Percentiles rank a stretch among this genome's conserved stretches.
phyloP scores from a whole-genome alignment of 2,797 vertebrate species.

The Masticophis lateralis region DNA sequence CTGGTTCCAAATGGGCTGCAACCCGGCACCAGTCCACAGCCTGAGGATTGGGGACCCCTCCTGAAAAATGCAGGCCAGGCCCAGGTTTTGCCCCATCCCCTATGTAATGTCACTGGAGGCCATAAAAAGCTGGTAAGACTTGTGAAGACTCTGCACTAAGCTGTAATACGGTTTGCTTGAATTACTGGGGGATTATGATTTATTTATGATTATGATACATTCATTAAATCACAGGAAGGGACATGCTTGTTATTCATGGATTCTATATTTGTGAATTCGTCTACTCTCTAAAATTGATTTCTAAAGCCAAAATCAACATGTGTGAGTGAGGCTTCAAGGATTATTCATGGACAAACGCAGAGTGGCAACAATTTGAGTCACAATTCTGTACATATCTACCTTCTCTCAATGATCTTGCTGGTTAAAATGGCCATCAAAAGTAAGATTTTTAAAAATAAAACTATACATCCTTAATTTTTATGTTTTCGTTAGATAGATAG shows the following conservation, averaged over 20 bases:
- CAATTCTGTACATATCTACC: not conserved
- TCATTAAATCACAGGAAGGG: not conserved
- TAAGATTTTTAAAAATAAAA: not conserved
- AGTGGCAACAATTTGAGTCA: not conserved
- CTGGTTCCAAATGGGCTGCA: no score
- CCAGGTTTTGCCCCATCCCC: not conserved
- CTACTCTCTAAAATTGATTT: not conserved
- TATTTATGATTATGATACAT: not conserved
- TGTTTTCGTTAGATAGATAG: not conserved
- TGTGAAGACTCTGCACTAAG: not conserved
- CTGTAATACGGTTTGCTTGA: not conserved
- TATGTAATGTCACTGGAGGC: not conserved
- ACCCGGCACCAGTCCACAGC: no score
- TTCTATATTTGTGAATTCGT: not conserved
- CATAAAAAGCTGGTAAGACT: not conserved
- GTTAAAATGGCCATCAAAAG: not conserved
- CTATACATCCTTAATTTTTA: not conserved
- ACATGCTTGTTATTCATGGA: not conserved
- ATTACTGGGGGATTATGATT: not conserved
- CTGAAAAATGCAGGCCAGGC: not conserved
- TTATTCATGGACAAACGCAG: not conserved
- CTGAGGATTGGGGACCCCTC: no score
- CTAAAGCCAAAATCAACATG: not conserved
- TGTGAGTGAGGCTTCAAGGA: not conserved
- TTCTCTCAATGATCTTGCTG: not conserved